Evolutionary conservation across 30 jellyfish, hydroid and myxozoan genomes (phyloP).

Genomic region (Nemopilema nomurai): DNA sequence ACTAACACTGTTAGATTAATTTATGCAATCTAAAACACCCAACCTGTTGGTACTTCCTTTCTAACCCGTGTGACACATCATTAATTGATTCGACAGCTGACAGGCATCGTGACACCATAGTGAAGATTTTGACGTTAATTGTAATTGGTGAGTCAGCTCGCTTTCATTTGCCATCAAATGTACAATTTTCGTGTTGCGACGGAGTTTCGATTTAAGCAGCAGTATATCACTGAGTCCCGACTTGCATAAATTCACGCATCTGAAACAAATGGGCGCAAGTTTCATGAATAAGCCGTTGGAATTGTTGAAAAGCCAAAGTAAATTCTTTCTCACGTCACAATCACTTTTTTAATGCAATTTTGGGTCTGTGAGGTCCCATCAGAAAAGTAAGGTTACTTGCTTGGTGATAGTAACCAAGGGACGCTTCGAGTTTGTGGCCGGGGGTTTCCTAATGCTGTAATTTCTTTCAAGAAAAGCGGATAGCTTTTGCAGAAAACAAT

Average conservation of each 20-base stretch:
- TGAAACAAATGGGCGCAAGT: not conserved
- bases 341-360: not conserved
- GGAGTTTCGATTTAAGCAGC: too few relatives aligned
- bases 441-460: not conserved
- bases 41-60: conserved; percentile 23
- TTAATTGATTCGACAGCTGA: conserved; percentile 22
- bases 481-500: too few relatives aligned
- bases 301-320: too few relatives aligned
- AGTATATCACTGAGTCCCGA: too few relatives aligned
- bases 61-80: conserved; percentile 3
- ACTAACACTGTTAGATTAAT: too few relatives aligned
- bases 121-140: not conserved
- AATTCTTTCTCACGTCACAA: too few relatives aligned
- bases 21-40: too few relatives aligned
- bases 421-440: not conserved
- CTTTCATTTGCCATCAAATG: not conserved
- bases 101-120: conserved; percentile 33
- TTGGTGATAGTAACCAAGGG: not conserved
- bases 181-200: not conserved
- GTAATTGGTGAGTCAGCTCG: not conserved
- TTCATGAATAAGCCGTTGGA: too few relatives aligned
- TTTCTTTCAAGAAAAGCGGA: too few relatives aligned
- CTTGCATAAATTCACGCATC: not conserved
- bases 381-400: not conserved
- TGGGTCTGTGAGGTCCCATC: not conserved